These are phyloP conservation scores for Nemapogon koenigi DNA, from an alignment of 2,888 invertebrate genomes.

Conservation along the genomic window DNA sequence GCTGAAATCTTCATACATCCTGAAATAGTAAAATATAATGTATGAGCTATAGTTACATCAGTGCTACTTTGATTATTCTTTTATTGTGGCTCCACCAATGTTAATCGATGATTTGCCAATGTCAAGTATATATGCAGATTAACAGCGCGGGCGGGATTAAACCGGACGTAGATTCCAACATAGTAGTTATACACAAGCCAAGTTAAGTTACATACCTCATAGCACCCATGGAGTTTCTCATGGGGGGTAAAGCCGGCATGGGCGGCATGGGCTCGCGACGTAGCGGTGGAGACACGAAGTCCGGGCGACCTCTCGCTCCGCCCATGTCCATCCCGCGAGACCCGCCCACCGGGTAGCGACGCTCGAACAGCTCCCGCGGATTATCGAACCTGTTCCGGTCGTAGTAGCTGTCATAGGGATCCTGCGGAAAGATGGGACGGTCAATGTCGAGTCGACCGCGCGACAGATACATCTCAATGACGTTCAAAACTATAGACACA, in stretches of 20 bases:
- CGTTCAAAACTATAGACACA: neutral
- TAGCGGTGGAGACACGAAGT: slow-evolving; percentile 76
- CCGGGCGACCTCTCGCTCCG: slow-evolving; percentile 60
- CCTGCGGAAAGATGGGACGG: too few relatives aligned
- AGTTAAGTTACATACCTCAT: too few relatives aligned
- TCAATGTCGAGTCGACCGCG: too few relatives aligned
- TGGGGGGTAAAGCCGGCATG: slow-evolving; percentile 73
- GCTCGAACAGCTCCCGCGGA: slow-evolving; percentile 80
- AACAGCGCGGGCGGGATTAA: neutral
- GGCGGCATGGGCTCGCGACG: slow-evolving; percentile 82
- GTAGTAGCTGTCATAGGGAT: slow-evolving; percentile 81
- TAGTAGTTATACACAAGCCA: neutral
- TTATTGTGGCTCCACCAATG: too few relatives aligned
- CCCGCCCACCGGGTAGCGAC: slow-evolving; percentile 74
- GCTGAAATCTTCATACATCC: slow-evolving; percentile 88
- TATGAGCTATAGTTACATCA: too few relatives aligned
- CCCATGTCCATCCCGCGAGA: slow-evolving; percentile 60
- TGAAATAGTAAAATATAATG: slow-evolving; percentile 39
- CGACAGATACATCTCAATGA: too few relatives aligned
- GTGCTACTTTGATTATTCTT: too few relatives aligned
- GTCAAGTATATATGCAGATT: too few relatives aligned
- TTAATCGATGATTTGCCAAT: too few relatives aligned
- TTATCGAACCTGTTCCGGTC: slow-evolving; percentile 80
- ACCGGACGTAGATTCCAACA: neutral
- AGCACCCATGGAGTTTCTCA: slow-evolving; percentile 68